Evolutionary conservation across 1,140 invertebrate species (phyloP).

Genomic region (Glossosoma conforme): DNA sequence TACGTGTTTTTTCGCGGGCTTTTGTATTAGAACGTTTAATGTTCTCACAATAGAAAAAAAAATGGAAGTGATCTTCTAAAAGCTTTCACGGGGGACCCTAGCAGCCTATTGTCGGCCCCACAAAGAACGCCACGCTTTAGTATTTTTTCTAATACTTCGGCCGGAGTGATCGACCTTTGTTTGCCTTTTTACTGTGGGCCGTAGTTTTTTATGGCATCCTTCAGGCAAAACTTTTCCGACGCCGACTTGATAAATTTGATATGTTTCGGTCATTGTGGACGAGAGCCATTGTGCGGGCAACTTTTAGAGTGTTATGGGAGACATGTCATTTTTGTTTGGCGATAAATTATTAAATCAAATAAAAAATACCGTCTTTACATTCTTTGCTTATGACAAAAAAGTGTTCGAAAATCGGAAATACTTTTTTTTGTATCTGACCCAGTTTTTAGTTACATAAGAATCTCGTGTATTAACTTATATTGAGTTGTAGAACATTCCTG

Average conservation of each 20-base stretch:
- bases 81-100: slow-evolving; percentile 24
- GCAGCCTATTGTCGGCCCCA: slow-evolving; percentile 21
- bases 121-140: slow-evolving; percentile 24
- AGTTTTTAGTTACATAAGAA: no score
- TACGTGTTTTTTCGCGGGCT: slow-evolving; percentile 25
- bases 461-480: no score
- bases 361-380: no score
- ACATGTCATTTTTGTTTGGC: no score
- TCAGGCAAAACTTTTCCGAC: slow-evolving; percentile 12
- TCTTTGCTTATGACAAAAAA: no score
- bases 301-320: no score
- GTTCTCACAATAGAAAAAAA: slow-evolving; percentile 26
- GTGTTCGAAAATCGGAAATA: no score
- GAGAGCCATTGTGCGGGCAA: no score
- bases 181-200: slow-evolving; percentile 18
- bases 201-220: slow-evolving; percentile 17
- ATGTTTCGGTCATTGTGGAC: no score
- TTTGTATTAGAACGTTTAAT: slow-evolving; percentile 31
- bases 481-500: no score
- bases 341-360: no score
- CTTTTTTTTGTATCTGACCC: no score
- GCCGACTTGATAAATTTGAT: slow-evolving; percentile 15
- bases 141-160: slow-evolving; percentile 19
- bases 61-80: slow-evolving; percentile 29
- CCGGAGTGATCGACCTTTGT: slow-evolving; percentile 22